A percentile compares a stretch with the other conserved stretches of the same genome.
Conservation (phyloP, 2,797 vertebrate species). For the Lepidocolaptes lacrymiger region DNA sequence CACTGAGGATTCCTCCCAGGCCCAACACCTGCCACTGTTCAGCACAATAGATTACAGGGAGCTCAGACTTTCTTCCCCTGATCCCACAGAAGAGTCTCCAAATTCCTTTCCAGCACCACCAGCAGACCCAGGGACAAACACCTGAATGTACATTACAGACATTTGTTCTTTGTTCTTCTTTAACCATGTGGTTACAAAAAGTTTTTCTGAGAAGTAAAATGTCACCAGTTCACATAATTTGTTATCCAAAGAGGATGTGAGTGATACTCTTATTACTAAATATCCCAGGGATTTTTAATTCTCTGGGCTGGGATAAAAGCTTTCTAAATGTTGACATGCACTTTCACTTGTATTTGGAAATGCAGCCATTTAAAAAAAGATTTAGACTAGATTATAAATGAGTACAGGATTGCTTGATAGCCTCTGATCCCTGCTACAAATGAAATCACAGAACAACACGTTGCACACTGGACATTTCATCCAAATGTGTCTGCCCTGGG, state of each 20-base stretch:
- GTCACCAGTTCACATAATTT: not conserved
- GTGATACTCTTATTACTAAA: not conserved
- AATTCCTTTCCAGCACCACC: not conserved
- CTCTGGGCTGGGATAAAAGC: not conserved
- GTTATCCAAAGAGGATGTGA: not conserved
- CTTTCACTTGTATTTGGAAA: not conserved
- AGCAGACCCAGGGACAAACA: not conserved
- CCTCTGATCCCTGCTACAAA: not conserved
- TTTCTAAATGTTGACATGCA: not conserved
- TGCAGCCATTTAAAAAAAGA: not conserved
- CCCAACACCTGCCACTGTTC: not conserved
- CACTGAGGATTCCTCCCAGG: not conserved
- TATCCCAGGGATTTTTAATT: not conserved
- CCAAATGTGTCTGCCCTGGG: not conserved
- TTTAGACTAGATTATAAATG: not conserved
- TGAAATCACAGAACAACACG: not conserved
- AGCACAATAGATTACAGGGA: not conserved
- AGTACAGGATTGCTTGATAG: not conserved
- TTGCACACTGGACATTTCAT: not conserved
- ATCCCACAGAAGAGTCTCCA: not conserved
- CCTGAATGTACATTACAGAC: not conserved
- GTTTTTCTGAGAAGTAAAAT: not conserved
- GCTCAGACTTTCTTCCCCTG: not conserved
- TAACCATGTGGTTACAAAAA: not conserved
- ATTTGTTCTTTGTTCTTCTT: not conserved